Percentiles rank a stretch among this genome's conserved stretches.
Evolutionary conservation across 2,113 vertebrate genomes (phyloP).

Genomic region (Lampris incognitus): DNA sequence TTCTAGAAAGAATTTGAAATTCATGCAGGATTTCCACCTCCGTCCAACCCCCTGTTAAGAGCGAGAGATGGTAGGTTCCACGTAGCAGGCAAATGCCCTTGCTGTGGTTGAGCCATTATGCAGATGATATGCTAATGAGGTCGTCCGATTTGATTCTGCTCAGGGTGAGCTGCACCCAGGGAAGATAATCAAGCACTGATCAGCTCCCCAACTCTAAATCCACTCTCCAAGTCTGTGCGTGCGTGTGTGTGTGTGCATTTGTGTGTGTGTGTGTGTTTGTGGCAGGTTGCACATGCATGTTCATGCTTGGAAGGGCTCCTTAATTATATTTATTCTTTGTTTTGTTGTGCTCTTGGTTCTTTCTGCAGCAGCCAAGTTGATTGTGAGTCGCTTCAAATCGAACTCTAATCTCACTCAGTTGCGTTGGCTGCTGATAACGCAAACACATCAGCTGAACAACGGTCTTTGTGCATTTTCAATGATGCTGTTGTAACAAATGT

Average conservation of each 20-base stretch:
- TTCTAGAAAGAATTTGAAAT: too few relatives aligned
- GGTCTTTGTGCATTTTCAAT: not conserved
- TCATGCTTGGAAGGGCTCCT: not conserved
- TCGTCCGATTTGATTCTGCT: constrained; percentile 68
- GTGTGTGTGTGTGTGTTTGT: constrained; percentile 12
- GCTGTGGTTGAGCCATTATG: constrained; percentile 74
- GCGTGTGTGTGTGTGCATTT: not conserved
- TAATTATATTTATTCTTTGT: not conserved
- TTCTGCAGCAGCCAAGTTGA: not conserved
- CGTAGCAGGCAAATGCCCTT: constrained; percentile 62
- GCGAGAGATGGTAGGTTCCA: constrained; percentile 49
- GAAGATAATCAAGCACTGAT: constrained; percentile 75
- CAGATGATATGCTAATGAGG: constrained; percentile 81
- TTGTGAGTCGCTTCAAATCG: constrained; percentile 6
- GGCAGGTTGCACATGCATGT: not conserved
- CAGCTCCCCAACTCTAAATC: constrained; percentile 39
- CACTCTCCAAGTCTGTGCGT: not conserved
- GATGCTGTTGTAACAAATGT: constrained; percentile 44
- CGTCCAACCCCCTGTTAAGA: not conserved
- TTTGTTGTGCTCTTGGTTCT: constrained; percentile 6
- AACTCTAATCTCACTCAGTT: not conserved
- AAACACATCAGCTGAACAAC: not conserved
- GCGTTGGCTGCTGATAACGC: not conserved
- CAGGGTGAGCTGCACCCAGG: constrained; percentile 52
- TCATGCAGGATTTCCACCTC: constrained; percentile 9